Evolutionary conservation across 2,888 invertebrate genomes (phyloP).

Genomic region (Sericinus montela): DNA sequence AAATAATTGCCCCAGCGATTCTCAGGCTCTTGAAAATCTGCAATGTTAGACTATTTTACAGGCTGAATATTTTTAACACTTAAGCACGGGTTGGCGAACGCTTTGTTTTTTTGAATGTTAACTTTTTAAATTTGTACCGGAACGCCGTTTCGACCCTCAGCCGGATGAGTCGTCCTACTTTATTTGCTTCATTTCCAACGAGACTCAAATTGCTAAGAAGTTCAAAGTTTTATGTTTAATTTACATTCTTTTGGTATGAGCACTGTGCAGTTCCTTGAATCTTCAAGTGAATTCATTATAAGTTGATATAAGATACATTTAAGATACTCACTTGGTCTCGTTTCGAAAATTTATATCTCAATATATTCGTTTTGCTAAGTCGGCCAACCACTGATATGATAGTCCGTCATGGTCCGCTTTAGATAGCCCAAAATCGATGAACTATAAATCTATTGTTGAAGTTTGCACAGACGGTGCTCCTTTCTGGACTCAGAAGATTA

Average conservation of each 20-base stretch:
- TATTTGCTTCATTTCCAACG: conserved; percentile 61
- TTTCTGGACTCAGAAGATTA: conserved; percentile 77
- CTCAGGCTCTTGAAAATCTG: conserved; percentile 18
- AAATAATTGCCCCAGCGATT: conserved; percentile 11
- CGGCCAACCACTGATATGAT: conserved; percentile 33
- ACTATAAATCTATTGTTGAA: conserved; percentile 79
- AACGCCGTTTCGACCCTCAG: conserved; percentile 47
- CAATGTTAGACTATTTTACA: conserved; percentile 13
- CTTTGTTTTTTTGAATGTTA: conserved; percentile 31
- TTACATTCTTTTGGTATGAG: conserved; percentile 25
- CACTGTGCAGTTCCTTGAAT: conserved; percentile 8
- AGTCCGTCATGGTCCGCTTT: conserved; percentile 47
- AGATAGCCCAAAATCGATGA: conserved; percentile 73
- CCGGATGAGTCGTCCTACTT: conserved; percentile 41
- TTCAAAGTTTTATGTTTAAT: conserved; percentile 41
- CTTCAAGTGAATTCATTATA: conserved; percentile 1
- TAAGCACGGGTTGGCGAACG: conserved; percentile 29
- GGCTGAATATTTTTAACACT: conserved; percentile 34
- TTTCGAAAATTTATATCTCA: no score
- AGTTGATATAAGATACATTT: no score
- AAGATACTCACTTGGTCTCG: no score
- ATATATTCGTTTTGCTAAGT: no score
- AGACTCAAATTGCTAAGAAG: conserved; percentile 59
- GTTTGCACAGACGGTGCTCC: conserved; percentile 74
- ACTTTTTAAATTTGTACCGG: conserved; percentile 45